These are phyloP conservation scores for Peromyscus polionotus DNA, from an alignment of 2,113 vertebrate genomes.

Conservation along the genomic window DNA sequence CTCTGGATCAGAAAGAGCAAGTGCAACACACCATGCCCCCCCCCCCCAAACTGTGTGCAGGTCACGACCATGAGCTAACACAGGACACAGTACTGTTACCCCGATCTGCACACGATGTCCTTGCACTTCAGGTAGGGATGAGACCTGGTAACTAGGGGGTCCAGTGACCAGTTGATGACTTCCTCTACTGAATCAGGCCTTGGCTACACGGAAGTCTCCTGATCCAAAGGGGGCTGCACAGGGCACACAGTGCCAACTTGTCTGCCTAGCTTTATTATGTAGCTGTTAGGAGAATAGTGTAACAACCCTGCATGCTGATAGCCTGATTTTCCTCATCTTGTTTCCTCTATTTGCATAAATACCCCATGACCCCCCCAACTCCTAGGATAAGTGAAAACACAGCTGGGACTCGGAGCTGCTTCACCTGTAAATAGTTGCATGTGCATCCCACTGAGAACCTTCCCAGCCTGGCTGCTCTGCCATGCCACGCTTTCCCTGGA, in stretches of 20 bases:
- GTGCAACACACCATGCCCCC: rapidly evolving
- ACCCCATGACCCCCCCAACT: not conserved
- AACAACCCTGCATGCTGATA: not conserved
- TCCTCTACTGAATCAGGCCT: not conserved
- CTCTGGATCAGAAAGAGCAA: not conserved
- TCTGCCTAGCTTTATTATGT: not conserved
- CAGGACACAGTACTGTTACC: not conserved
- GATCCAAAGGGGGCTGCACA: not conserved
- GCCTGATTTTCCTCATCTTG: not conserved
- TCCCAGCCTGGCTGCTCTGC: not conserved
- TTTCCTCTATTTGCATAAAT: conserved; percentile 28
- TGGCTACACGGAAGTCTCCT: not conserved
- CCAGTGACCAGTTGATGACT: not conserved
- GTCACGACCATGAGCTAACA: not conserved
- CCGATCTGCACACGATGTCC: too few species aligned
- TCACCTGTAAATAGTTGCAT: not conserved
- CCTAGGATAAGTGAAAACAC: conserved; percentile 8
- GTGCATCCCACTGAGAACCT: conserved; percentile 23
- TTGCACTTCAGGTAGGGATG: not conserved
- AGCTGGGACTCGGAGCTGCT: not conserved
- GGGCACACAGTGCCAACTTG: not conserved
- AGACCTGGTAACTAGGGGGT: not conserved
- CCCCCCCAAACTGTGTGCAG: not conserved
- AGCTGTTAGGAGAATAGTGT: not conserved
- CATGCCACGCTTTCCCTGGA: not conserved